Evolutionary conservation across 2,888 invertebrate species (phyloP).

Genomic region (Augiades crinisus): DNA sequence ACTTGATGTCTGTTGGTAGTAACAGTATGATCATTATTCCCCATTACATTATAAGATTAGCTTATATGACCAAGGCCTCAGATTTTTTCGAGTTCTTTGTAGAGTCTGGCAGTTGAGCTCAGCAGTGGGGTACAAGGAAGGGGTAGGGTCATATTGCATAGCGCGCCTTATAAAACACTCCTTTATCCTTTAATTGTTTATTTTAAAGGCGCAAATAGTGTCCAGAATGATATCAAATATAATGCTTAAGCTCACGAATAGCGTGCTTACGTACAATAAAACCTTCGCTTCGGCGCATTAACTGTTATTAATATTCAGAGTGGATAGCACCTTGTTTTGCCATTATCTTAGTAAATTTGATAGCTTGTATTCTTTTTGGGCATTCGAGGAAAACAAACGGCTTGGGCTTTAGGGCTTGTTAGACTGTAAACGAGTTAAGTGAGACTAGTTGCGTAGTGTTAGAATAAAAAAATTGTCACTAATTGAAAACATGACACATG

Average conservation of each 20-base stretch:
- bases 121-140: no score
- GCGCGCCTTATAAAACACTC: constrained; percentile 3
- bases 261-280: constrained; percentile 16
- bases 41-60: no score
- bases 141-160: no score
- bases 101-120: no score
- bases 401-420: background rate
- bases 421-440: background rate
- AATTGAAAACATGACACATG: no score
- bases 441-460: background rate
- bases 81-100: no score
- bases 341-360: constrained; percentile 19
- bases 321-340: constrained; percentile 22
- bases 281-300: constrained; percentile 9
- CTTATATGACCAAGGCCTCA: no score
- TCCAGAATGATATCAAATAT: constrained; percentile 3
- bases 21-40: no score
- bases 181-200: constrained; percentile 2
- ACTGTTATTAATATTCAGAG: constrained; percentile 17
- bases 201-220: constrained; percentile 1
- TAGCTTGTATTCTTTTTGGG: constrained; percentile 11
- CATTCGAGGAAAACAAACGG: constrained; percentile 10
- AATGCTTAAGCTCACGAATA: constrained; percentile 20
- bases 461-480: no score
- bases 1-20: no score